Evolutionary conservation across 2,113 vertebrate genomes (phyloP).

Genomic region (Macroglossus sobrinus): DNA sequence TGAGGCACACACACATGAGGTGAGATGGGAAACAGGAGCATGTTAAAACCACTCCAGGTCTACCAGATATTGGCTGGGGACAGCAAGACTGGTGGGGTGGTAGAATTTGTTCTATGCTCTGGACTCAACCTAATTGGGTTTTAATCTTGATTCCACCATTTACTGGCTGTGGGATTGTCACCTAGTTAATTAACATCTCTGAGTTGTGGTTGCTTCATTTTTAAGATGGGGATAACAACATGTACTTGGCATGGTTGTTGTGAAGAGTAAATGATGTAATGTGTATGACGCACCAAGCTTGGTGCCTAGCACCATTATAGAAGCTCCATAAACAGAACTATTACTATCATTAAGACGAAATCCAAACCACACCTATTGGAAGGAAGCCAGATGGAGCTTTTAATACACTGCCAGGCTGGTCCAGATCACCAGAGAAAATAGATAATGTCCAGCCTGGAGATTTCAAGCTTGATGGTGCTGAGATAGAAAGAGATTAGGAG

Average conservation of each 20-base stretch:
- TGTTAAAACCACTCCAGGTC: background rate
- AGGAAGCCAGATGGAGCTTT: background rate
- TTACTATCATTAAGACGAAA: slow-evolving; percentile 55
- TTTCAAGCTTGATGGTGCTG: background rate
- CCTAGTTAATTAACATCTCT: slow-evolving; percentile 36
- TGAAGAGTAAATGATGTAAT: slow-evolving; percentile 16
- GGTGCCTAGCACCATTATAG: background rate
- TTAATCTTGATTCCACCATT: background rate
- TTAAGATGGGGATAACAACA: background rate
- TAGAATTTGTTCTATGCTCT: background rate
- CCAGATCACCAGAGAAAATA: background rate
- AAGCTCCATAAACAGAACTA: slow-evolving; percentile 46
- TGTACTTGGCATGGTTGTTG: background rate
- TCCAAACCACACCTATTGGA: background rate
- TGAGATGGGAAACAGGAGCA: rapidly evolving
- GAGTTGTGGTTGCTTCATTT: slow-evolving; percentile 41
- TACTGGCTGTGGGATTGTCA: background rate
- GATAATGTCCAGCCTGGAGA: background rate
- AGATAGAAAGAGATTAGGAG: background rate
- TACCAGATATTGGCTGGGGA: no score
- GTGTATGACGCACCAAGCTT: background rate
- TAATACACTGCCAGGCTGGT: background rate
- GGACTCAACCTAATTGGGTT: background rate
- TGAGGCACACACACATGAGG: background rate
- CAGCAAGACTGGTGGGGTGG: background rate